Conservation (phyloP, 2,113 vertebrate genomes). For the Trogon surrucura region DNA sequence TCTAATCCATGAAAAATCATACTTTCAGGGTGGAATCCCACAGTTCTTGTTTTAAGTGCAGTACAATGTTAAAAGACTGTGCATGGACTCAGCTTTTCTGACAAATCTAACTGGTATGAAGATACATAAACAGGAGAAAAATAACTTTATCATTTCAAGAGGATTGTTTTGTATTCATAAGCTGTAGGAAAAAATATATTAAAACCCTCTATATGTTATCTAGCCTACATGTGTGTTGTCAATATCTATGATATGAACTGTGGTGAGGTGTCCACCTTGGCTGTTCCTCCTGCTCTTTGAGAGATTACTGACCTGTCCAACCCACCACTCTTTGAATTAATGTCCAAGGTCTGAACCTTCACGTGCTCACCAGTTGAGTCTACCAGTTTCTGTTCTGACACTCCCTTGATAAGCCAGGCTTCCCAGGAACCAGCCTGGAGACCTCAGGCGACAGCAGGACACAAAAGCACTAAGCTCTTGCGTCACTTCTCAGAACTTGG, state of each 20-base stretch:
- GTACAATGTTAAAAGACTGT: neutral
- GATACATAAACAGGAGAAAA: fast-evolving
- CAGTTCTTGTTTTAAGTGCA: neutral
- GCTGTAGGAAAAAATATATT: neutral
- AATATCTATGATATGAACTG: neutral
- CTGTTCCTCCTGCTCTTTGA: neutral
- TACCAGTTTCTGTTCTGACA: neutral
- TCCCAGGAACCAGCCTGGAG: neutral
- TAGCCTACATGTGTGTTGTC: neutral
- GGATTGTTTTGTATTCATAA: neutral
- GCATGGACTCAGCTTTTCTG: neutral
- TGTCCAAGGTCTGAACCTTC: neutral
- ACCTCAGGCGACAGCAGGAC: neutral
- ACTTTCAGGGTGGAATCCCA: neutral
- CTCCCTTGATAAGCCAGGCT: neutral
- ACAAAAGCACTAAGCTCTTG: neutral
- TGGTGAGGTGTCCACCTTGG: neutral
- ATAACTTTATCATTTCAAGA: neutral
- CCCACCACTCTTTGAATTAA: neutral
- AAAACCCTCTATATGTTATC: neutral
- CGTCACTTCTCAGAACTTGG: neutral
- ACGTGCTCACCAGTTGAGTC: neutral
- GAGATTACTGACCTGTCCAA: neutral
- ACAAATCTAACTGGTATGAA: neutral
- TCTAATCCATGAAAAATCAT: neutral